These are phyloP conservation scores for Ctenoplectra terminalis DNA, from an alignment of 1,140 invertebrate species.

Conservation along the genomic window DNA sequence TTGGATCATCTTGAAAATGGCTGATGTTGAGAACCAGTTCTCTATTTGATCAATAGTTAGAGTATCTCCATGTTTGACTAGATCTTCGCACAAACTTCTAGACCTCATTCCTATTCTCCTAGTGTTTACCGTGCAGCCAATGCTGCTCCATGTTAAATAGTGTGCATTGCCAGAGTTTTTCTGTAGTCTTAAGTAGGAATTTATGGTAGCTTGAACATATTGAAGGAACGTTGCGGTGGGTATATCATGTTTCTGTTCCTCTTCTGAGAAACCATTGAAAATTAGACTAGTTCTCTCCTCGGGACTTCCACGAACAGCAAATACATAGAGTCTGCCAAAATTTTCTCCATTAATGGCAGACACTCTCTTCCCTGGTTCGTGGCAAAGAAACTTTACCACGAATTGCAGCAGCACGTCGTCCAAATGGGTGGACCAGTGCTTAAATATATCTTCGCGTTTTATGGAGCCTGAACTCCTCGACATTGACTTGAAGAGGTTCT, in stretches of 20 bases:
- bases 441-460: slow-evolving; percentile 82
- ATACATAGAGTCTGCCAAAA: slow-evolving; percentile 79
- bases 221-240: slow-evolving; percentile 75
- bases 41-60: slow-evolving; percentile 75
- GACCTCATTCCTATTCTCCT: slow-evolving; percentile 78
- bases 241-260: slow-evolving; percentile 77
- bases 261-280: slow-evolving; percentile 77
- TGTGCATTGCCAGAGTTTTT: slow-evolving; percentile 77
- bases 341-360: slow-evolving; percentile 80
- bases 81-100: slow-evolving; percentile 76
- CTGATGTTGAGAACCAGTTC: slow-evolving; percentile 74
- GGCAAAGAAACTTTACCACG: slow-evolving; percentile 79
- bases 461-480: slow-evolving; percentile 81
- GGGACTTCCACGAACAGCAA: slow-evolving; percentile 77
- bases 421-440: slow-evolving; percentile 80
- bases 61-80: slow-evolving; percentile 73
- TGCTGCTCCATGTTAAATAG: slow-evolving; percentile 79
- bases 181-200: slow-evolving; percentile 79
- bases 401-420: slow-evolving; percentile 79
- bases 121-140: slow-evolving; percentile 80
- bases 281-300: slow-evolving; percentile 78
- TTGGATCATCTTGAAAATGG: slow-evolving; percentile 78
- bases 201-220: slow-evolving; percentile 80
- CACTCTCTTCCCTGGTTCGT: slow-evolving; percentile 79
- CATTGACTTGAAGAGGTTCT: slow-evolving; percentile 82